phyloP scores from a whole-genome alignment of 1,140 invertebrate species.

The Drosophila repletoides region DNA sequence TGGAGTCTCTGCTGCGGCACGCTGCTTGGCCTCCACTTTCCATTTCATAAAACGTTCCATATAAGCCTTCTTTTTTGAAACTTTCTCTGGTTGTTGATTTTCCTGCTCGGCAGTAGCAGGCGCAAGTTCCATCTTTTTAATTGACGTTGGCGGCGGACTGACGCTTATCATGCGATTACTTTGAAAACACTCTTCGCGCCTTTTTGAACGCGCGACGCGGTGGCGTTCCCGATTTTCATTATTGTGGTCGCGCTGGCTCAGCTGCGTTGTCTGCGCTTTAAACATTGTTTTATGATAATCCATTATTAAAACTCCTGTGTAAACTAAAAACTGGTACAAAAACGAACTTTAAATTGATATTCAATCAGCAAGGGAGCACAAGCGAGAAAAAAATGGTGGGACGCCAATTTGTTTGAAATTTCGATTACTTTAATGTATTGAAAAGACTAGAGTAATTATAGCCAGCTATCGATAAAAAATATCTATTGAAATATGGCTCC shows the following conservation, averaged over 20 bases:
- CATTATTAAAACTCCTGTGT: background rate
- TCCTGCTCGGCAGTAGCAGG: too few species aligned
- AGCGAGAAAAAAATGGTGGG: too few species aligned
- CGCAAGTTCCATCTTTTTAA: background rate
- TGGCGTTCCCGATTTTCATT: constrained; percentile 37
- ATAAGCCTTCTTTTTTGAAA: constrained; percentile 19
- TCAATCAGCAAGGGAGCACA: too few species aligned
- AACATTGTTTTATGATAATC: constrained; percentile 11
- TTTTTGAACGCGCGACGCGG: constrained; percentile 37
- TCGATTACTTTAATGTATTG: background rate
- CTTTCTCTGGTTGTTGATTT: background rate
- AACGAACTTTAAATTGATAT: background rate
- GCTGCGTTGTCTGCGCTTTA: constrained; percentile 18
- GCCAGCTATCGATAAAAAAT: too few species aligned
- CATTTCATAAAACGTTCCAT: constrained; percentile 41
- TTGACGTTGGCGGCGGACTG: constrained; percentile 39
- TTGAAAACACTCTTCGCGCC: constrained; percentile 45
- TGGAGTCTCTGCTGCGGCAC: background rate
- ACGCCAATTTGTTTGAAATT: background rate
- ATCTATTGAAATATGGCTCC: too few species aligned
- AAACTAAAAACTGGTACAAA: background rate
- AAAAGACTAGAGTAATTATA: too few species aligned
- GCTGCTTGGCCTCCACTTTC: constrained; percentile 24
- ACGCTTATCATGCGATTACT: constrained; percentile 46
- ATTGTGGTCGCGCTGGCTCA: constrained; percentile 37